A percentile compares a stretch with the other conserved stretches of the same genome.
Evolutionary conservation across 2,888 invertebrate genomes (phyloP).

Genomic region (Zaprionus bogoriensis): DNA sequence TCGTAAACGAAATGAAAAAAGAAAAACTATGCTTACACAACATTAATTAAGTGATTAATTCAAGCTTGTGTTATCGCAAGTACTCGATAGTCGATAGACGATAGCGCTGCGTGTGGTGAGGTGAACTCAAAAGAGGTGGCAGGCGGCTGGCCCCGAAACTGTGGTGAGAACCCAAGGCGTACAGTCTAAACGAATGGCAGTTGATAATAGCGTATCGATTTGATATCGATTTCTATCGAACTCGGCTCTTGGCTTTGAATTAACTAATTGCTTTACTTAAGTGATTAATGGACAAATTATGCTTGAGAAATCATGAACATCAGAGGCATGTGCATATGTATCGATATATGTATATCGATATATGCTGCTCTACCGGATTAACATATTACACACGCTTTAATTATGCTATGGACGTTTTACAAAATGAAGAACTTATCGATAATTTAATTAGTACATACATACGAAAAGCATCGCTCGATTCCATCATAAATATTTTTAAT

Average conservation of each 20-base stretch:
- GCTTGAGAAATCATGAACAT: constrained; percentile 21
- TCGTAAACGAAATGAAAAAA: not conserved
- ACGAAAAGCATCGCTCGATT: constrained; percentile 31
- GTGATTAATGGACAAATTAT: constrained; percentile 55
- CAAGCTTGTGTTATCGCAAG: not conserved
- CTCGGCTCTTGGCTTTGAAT: constrained; percentile 42
- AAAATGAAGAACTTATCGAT: constrained; percentile 57
- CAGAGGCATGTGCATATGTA: too few species aligned
- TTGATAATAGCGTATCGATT: not conserved
- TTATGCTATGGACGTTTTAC: constrained; percentile 68
- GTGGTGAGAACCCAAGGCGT: constrained; percentile 3
- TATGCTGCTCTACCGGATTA: constrained; percentile 16
- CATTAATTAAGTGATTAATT: not conserved
- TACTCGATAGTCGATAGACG: not conserved
- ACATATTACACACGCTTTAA: constrained; percentile 51
- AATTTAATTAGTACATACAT: constrained; percentile 30
- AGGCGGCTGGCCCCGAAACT: too few species aligned
- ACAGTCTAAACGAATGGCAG: constrained; percentile 34
- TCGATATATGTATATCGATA: constrained; percentile 22
- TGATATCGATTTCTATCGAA: not conserved
- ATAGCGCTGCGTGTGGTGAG: not conserved
- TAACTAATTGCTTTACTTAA: constrained; percentile 70
- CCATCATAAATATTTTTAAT: not conserved
- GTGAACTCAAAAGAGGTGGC: constrained; percentile 2
- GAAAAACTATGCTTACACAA: not conserved